Percentiles rank a stretch among this genome's conserved stretches.
Evolutionary conservation across 30 jellyfish, hydroid and myxozoan species (phyloP).

Genomic region (Cassiopea xamachana): DNA sequence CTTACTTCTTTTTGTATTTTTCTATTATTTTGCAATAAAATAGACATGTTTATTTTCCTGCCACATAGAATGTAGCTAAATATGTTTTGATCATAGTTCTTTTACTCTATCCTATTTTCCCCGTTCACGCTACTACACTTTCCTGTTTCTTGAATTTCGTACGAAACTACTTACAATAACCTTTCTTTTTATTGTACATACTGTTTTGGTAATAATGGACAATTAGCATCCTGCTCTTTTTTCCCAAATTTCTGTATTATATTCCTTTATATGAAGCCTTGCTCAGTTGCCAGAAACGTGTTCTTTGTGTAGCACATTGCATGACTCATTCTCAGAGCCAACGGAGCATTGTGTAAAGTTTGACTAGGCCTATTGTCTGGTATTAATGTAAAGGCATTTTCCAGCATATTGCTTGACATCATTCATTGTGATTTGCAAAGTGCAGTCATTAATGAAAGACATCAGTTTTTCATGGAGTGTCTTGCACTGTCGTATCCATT

Average conservation of each 20-base stretch:
- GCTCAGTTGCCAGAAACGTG: background rate
- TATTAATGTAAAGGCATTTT: too few species aligned
- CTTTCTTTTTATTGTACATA: background rate
- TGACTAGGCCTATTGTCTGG: too few species aligned
- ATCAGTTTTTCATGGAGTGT: too few species aligned
- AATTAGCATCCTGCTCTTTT: conserved; percentile 6
- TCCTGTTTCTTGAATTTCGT: conserved; percentile 1
- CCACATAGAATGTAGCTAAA: background rate
- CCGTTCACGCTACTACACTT: conserved; percentile 9
- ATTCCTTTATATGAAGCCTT: background rate
- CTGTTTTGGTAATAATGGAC: background rate
- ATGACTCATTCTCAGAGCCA: too few species aligned
- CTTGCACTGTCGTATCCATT: too few species aligned
- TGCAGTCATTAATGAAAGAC: too few species aligned
- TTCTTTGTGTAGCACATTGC: background rate
- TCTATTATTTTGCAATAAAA: background rate
- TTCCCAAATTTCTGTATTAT: background rate
- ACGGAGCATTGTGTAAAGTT: too few species aligned
- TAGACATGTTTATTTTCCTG: background rate
- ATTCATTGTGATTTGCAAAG: too few species aligned
- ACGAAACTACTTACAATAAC: background rate
- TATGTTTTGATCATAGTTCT: background rate
- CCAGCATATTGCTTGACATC: too few species aligned
- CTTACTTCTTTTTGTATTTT: background rate
- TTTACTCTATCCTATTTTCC: background rate